These are phyloP conservation scores for Laspeyria flexula DNA, from an alignment of 2,888 invertebrate species.

Conservation along the genomic window DNA sequence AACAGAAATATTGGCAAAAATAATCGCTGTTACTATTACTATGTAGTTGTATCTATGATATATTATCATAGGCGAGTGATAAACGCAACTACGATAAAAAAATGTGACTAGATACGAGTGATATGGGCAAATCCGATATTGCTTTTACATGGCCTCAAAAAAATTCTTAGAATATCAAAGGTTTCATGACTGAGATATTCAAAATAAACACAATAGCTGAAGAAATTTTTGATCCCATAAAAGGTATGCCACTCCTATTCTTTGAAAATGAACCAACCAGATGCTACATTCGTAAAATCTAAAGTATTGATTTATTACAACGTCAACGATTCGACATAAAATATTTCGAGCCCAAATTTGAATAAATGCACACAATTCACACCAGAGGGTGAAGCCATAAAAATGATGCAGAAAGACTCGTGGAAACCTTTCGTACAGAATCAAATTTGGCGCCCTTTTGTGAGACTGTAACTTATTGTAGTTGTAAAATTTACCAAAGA, in stretches of 20 bases:
- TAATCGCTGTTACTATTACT: neutral
- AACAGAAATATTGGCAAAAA: no score
- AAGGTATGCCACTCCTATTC: slow-evolving; percentile 8
- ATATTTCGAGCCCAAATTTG: slow-evolving; percentile 37
- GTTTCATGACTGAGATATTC: neutral
- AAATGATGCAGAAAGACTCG: slow-evolving; percentile 59
- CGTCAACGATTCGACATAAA: slow-evolving; percentile 29
- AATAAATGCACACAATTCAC: slow-evolving; percentile 60
- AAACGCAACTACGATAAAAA: slow-evolving; percentile 40
- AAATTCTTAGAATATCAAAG: neutral
- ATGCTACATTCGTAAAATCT: slow-evolving; percentile 33
- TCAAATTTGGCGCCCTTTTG: slow-evolving; percentile 1
- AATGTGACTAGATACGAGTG: slow-evolving; percentile 34
- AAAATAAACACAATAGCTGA: neutral
- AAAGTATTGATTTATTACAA: slow-evolving; percentile 22
- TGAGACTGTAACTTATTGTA: slow-evolving; percentile 1
- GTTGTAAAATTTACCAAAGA: neutral
- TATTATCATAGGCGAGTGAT: neutral
- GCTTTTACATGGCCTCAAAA: neutral
- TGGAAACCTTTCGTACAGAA: slow-evolving; percentile 26
- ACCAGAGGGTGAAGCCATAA: slow-evolving; percentile 61
- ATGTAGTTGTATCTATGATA: neutral
- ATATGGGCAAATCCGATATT: slow-evolving; percentile 18
- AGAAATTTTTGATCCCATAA: neutral
- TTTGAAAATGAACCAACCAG: slow-evolving; percentile 24